These are phyloP conservation scores for Formica selysi DNA, from an alignment of 1,140 invertebrate species.

Conservation along the genomic window DNA sequence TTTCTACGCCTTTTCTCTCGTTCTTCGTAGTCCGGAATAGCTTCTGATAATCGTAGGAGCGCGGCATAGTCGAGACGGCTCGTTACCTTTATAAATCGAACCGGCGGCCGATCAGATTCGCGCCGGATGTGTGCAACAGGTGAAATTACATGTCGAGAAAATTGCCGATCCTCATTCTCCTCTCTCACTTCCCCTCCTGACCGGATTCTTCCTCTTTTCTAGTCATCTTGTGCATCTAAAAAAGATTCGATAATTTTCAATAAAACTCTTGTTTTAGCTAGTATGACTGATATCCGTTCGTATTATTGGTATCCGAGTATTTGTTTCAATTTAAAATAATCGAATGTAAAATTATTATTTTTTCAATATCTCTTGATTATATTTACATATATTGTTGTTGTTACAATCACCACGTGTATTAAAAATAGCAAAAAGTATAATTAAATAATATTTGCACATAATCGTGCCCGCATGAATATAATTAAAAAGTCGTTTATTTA, in stretches of 20 bases:
- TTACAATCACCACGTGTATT: not conserved
- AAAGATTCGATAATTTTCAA: constrained; percentile 13
- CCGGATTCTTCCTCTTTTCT: constrained; percentile 23
- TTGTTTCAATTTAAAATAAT: constrained; percentile 7
- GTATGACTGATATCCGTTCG: not conserved
- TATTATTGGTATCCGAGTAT: not conserved
- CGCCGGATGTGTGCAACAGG: constrained; percentile 80
- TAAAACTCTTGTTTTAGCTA: not conserved
- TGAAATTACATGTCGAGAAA: constrained; percentile 81
- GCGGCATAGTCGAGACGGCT: constrained; percentile 57
- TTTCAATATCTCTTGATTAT: not conserved
- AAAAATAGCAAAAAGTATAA: not conserved
- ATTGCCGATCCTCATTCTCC: constrained; percentile 73
- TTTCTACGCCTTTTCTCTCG: constrained; percentile 28
- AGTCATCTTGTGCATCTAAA: not conserved
- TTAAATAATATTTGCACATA: not conserved
- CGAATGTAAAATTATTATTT: not conserved
- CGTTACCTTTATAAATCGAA: constrained; percentile 76
- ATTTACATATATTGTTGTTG: not conserved
- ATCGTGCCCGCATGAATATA: not conserved
- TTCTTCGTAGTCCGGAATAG: constrained; percentile 25
- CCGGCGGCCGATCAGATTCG: constrained; percentile 74
- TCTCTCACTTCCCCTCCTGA: constrained; percentile 14
- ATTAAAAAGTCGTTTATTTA: not conserved
- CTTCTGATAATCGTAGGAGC: constrained; percentile 61